Conservation (phyloP, 2,113 vertebrate genomes). For the Lophotis ruficrista region DNA sequence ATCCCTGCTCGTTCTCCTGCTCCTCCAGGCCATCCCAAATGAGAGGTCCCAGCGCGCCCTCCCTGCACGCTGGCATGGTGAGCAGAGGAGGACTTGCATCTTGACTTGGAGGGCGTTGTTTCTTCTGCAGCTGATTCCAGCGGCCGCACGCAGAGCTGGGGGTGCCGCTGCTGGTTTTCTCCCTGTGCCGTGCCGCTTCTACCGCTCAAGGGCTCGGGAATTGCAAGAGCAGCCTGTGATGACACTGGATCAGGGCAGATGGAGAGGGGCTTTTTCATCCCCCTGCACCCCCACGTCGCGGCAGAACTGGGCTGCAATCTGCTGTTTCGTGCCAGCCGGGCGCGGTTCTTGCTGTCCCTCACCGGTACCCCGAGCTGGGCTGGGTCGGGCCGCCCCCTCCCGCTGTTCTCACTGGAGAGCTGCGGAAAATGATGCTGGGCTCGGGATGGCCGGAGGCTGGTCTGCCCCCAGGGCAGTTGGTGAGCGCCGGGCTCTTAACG, state of each 20-base stretch:
- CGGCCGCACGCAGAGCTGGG: fast-evolving
- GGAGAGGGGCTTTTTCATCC: not conserved
- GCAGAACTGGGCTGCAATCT: not conserved
- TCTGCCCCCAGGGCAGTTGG: not conserved
- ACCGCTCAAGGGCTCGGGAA: not conserved
- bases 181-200: not conserved
- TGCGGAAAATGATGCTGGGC: not conserved
- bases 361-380: not conserved
- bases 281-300: not conserved
- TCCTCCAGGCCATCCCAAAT: not conserved
- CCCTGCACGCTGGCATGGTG: fast-evolving
- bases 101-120: not conserved
- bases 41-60: not conserved
- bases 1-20: not conserved
- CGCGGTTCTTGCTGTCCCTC: not conserved
- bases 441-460: not conserved
- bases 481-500: not conserved
- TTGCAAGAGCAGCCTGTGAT: not conserved
- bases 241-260: not conserved
- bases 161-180: fast-evolving
- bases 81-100: fast-evolving
- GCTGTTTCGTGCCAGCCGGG: not conserved
- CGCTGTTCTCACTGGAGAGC: not conserved
- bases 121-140: not conserved
- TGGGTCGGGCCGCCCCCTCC: not conserved